Evolutionary conservation across 1,140 invertebrate species (phyloP).

Genomic region (Pseudoatta argentina): DNA sequence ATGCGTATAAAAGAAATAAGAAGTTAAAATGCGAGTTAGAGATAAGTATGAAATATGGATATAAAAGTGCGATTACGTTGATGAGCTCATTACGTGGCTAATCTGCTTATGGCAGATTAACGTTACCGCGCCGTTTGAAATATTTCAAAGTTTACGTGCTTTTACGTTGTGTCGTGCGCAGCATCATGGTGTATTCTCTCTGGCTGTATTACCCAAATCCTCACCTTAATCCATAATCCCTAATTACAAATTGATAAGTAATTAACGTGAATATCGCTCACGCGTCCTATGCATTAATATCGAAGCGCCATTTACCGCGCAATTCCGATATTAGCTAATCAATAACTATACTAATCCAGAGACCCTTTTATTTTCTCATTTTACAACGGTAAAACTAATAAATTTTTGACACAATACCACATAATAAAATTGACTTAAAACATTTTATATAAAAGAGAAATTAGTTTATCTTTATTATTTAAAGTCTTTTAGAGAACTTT

Average conservation of each 20-base stretch:
- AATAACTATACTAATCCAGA: constrained; percentile 30
- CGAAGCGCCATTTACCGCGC: constrained; percentile 41
- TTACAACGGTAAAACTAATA: neutral
- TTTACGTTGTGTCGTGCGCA: constrained; percentile 25
- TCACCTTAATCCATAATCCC: constrained; percentile 60
- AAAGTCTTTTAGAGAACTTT: neutral
- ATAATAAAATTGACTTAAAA: neutral
- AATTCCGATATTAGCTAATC: constrained; percentile 49
- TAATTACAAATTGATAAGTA: constrained; percentile 65
- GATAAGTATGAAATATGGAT: constrained; percentile 51
- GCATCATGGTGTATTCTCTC: constrained; percentile 15
- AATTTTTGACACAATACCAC: neutral
- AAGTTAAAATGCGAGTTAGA: constrained; percentile 36
- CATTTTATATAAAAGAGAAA: neutral
- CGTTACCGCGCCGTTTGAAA: constrained; percentile 53
- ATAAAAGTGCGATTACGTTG: constrained; percentile 56
- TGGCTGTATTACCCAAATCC: constrained; percentile 47
- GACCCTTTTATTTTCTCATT: constrained; percentile 26
- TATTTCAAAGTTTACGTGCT: constrained; percentile 55
- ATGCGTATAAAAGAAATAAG: neutral
- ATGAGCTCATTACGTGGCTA: constrained; percentile 45
- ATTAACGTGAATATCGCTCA: constrained; percentile 62
- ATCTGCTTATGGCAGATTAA: constrained; percentile 59
- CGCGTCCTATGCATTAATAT: constrained; percentile 53
- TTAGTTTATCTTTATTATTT: neutral